A percentile compares a stretch with the other conserved stretches of the same genome.
Conservation (phyloP, 1,140 invertebrate genomes). For the Drosophila takahashii region DNA sequence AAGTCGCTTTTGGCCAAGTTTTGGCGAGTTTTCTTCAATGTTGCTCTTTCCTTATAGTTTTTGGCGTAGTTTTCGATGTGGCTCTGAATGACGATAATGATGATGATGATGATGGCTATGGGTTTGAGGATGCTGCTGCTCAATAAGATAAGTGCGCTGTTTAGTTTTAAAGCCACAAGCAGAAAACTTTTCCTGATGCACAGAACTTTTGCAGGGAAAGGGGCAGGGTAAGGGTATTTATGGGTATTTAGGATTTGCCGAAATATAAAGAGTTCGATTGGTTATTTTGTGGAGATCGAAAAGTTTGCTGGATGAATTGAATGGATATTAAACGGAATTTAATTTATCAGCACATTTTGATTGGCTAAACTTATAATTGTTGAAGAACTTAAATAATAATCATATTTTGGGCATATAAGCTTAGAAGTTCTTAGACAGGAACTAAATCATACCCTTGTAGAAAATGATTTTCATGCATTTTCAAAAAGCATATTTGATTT, state of each 20-base stretch:
- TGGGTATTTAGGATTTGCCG: conserved; percentile 41
- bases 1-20: conserved; percentile 53
- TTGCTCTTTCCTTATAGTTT: conserved; percentile 65
- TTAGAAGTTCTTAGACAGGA: no score
- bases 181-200: conserved; percentile 62
- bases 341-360: conserved; percentile 14
- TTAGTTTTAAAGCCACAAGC: conserved; percentile 79
- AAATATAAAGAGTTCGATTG: conserved; percentile 43
- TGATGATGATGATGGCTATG: conserved; percentile 48
- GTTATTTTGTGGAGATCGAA: conserved; percentile 24
- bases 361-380: conserved; percentile 9
- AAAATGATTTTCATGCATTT: no score
- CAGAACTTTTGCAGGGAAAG: conserved; percentile 25
- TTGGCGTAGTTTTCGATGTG: conserved; percentile 64
- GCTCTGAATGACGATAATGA: conserved; percentile 29
- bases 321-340: conserved; percentile 41
- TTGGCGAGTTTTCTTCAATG: conserved; percentile 61
- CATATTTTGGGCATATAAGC: neutral
- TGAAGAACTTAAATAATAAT: neutral
- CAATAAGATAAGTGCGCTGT: conserved; percentile 80
- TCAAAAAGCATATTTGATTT: no score
- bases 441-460: no score
- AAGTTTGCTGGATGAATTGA: conserved; percentile 32
- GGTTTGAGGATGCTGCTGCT: conserved; percentile 51
- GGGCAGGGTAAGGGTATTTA: conserved; percentile 41